phyloP scores from a whole-genome alignment of 2,797 vertebrate genomes.

The Rallus crepitans region DNA sequence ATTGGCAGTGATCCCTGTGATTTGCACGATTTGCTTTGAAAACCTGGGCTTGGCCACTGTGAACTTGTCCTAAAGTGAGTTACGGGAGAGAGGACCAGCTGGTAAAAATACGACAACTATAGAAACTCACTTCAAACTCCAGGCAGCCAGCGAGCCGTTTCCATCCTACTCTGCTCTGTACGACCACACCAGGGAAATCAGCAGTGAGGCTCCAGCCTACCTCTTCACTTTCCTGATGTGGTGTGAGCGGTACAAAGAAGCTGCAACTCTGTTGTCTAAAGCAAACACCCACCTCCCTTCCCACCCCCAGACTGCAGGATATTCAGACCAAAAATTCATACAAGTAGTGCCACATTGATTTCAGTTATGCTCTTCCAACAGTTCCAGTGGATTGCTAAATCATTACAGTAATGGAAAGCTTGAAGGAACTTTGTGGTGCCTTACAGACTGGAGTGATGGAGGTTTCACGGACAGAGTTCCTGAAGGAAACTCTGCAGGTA shows the following conservation, averaged over 20 bases:
- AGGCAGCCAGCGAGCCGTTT: too few species aligned
- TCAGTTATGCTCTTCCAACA: background rate
- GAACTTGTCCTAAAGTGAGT: background rate
- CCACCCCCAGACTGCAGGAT: background rate
- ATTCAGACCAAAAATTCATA: background rate
- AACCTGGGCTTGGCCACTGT: accelerated
- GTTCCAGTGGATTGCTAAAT: background rate
- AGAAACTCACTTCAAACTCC: background rate
- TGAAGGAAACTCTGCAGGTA: background rate
- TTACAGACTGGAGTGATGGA: accelerated
- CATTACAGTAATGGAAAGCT: background rate
- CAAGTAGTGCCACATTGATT: accelerated
- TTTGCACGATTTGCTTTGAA: background rate
- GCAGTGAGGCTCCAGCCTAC: accelerated
- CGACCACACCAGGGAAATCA: accelerated
- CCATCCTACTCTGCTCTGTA: background rate
- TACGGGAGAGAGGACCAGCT: background rate
- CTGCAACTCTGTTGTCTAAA: background rate
- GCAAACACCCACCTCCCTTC: background rate
- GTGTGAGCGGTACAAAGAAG: background rate
- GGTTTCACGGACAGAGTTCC: accelerated
- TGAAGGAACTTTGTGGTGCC: accelerated
- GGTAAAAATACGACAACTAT: background rate
- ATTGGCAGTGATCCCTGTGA: background rate
- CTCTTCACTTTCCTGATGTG: accelerated